Conservation (phyloP, 1,140 invertebrate species). For the Hirudo medicinalis region DNA sequence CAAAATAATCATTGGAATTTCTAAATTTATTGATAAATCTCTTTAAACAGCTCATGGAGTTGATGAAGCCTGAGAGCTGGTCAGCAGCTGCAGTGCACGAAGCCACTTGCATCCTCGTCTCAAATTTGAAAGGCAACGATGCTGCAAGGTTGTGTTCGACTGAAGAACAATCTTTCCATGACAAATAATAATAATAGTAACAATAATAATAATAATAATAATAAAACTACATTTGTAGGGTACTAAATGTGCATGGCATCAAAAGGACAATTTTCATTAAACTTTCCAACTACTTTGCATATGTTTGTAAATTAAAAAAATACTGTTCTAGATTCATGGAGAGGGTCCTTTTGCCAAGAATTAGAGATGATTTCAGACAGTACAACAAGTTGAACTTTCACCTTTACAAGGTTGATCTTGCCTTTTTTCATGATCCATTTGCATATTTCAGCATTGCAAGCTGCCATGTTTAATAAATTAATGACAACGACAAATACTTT, state of each 20-base stretch:
- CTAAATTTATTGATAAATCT: background rate
- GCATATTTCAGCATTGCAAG: too few species aligned
- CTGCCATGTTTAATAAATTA: too few species aligned
- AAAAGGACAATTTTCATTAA: too few species aligned
- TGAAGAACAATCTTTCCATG: background rate
- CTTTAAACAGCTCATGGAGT: constrained; percentile 57
- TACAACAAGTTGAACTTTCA: constrained; percentile 94
- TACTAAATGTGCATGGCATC: too few species aligned
- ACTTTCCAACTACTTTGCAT: too few species aligned
- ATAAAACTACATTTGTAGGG: too few species aligned
- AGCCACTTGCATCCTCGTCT: constrained; percentile 84
- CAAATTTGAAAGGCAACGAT: constrained; percentile 89
- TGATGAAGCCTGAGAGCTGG: constrained; percentile 53
- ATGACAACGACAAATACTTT: too few species aligned
- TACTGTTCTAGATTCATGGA: constrained; percentile 63
- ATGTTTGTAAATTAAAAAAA: background rate
- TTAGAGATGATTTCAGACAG: constrained; percentile 85
- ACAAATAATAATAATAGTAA: too few species aligned
- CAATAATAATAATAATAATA: too few species aligned
- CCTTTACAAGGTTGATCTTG: constrained; percentile 58
- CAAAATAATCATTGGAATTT: too few species aligned
- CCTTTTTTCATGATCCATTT: constrained; percentile 10
- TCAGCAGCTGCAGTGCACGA: constrained; percentile 87
- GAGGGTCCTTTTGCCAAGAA: constrained; percentile 73
- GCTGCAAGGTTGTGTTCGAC: constrained; percentile 57